phyloP scores from a whole-genome alignment of 2,797 vertebrate species.

The Xiphorhynchus erythropygius region DNA sequence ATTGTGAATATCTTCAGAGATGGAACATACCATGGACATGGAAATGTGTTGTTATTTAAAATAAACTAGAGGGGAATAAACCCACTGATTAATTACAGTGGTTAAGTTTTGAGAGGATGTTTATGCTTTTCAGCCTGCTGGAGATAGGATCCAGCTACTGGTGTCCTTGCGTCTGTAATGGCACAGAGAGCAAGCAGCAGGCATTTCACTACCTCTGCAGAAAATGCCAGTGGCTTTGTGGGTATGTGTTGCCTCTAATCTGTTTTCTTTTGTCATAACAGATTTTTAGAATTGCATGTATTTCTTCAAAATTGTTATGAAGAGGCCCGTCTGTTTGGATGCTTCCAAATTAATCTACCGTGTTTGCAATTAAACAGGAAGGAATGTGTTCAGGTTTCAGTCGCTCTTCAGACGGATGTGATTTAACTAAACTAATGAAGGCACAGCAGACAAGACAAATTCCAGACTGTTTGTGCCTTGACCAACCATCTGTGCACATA shows the following conservation, averaged over 20 bases:
- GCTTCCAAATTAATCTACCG: conserved; percentile 40
- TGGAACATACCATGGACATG: neutral
- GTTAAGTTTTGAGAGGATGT: conserved; percentile 12
- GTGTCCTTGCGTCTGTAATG: neutral
- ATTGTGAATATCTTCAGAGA: neutral
- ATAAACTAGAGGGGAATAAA: conserved; percentile 22
- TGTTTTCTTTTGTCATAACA: neutral
- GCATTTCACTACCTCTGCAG: neutral
- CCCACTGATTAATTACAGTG: neutral
- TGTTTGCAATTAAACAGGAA: conserved; percentile 65
- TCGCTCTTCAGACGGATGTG: conserved; percentile 70
- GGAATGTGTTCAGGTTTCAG: conserved; percentile 69
- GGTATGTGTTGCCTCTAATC: neutral
- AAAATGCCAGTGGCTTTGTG: neutral
- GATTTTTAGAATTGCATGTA: neutral
- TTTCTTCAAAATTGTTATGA: neutral
- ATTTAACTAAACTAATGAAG: conserved; percentile 80
- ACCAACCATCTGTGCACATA: conserved; percentile 82
- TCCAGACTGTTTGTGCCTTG: conserved; percentile 81
- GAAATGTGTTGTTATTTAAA: neutral
- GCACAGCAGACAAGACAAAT: conserved; percentile 79
- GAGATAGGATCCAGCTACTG: neutral
- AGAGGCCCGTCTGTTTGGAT: conserved; percentile 7
- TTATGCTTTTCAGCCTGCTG: conserved; percentile 10
- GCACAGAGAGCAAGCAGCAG: neutral